Conservation (phyloP, 2,797 vertebrate genomes). For the Phrynocephalus guinanensis region DNA sequence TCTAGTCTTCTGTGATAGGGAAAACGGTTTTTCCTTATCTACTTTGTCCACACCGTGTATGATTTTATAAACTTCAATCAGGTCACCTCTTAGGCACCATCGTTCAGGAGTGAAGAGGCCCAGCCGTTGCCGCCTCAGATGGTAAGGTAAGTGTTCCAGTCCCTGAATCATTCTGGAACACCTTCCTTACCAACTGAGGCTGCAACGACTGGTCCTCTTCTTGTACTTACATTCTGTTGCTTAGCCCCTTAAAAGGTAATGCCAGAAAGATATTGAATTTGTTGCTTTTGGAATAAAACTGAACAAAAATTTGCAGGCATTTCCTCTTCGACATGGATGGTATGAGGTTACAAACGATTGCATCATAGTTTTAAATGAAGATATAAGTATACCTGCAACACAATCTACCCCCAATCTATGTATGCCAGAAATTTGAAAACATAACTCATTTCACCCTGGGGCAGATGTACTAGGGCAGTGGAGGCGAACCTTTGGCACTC, state of each 20-base stretch:
- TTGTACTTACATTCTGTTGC: not conserved
- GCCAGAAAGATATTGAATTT: not conserved
- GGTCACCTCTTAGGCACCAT: too few species aligned
- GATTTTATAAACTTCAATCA: too few species aligned
- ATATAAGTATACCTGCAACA: not conserved
- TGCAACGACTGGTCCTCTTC: too few species aligned
- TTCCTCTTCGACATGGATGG: not conserved
- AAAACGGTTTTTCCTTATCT: too few species aligned
- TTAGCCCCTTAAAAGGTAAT: not conserved
- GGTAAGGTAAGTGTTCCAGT: too few species aligned
- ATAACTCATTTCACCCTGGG: not conserved
- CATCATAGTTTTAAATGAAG: not conserved
- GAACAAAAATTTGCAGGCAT: not conserved
- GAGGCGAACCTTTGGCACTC: too few species aligned
- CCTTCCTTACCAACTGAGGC: too few species aligned
- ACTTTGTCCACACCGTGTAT: too few species aligned
- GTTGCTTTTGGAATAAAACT: not conserved
- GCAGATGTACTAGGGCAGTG: not conserved
- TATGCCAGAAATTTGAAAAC: not conserved
- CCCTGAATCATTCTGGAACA: too few species aligned
- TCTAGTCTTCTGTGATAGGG: too few species aligned
- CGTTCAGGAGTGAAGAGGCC: too few species aligned
- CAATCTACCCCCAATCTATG: not conserved
- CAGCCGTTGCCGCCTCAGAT: too few species aligned
- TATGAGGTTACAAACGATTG: not conserved